phyloP scores from a whole-genome alignment of 1,140 invertebrate species.

The Tenebrio molitor region DNA sequence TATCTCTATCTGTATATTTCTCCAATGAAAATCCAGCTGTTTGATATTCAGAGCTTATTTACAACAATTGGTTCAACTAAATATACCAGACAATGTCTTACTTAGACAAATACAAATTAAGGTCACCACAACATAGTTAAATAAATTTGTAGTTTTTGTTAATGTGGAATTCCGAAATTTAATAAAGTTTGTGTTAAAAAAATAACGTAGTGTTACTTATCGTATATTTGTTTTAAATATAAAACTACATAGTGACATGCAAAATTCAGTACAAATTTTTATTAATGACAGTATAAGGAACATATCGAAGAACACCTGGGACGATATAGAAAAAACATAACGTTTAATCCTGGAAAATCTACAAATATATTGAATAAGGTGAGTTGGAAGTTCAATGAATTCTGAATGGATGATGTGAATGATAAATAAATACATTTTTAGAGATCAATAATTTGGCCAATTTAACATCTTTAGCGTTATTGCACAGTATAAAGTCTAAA shows the following conservation, averaged over 20 bases:
- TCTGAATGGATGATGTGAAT: neutral
- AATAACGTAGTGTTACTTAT: neutral
- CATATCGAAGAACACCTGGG: conserved; percentile 17
- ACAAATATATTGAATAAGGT: conserved; percentile 14
- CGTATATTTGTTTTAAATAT: conserved; percentile 33
- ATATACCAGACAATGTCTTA: too few relatives aligned
- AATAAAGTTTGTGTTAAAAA: too few relatives aligned
- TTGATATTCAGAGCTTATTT: too few relatives aligned
- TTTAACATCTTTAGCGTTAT: conserved; percentile 19
- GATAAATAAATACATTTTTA: conserved; percentile 34
- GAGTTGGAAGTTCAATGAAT: conserved; percentile 9
- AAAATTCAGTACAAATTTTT: conserved; percentile 43
- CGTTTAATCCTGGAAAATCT: neutral
- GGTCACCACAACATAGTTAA: too few relatives aligned
- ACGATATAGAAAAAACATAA: conserved; percentile 3
- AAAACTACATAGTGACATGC: conserved; percentile 46
- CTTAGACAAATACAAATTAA: too few relatives aligned
- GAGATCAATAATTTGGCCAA: conserved; percentile 34
- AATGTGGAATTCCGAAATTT: too few relatives aligned
- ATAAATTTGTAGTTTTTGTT: too few relatives aligned
- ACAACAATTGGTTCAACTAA: too few relatives aligned
- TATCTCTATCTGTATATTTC: too few relatives aligned
- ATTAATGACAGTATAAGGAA: conserved; percentile 27
- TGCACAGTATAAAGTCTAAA: conserved; percentile 40
- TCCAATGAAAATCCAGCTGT: too few relatives aligned